Evolutionary conservation across 2,797 vertebrate genomes (phyloP), one percentile per base, ranked within the genome.

Genomic region (Prionace glauca): DNA sequence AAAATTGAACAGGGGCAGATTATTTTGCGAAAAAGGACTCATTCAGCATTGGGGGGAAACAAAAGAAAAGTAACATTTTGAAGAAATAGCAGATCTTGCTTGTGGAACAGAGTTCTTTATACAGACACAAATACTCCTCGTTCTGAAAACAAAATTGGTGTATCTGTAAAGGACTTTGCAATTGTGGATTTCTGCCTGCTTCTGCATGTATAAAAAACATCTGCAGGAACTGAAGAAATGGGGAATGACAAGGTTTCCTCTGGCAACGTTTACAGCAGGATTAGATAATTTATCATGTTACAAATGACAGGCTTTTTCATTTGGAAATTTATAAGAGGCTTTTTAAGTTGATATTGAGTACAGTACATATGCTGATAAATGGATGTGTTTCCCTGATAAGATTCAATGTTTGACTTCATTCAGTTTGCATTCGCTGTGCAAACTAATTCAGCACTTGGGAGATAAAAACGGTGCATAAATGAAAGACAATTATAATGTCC

Each of bases 401-500:
- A 69, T 92, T 69, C 22, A 41, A 65, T 41, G 67, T 92, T 92
- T 92, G 65, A 92, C 90, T 92, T 92, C n/a, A 69, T 92, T 67
- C n/a, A 69, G 65, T 92, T 92, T 92, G 65, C 62, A 92, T 92
- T 92, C 69, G 90, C 45, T 92, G 90, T 69, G 90, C 90, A 92
- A 92, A 92, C 90, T 67, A 92, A 92, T 69, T 92, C n/a, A 92
- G 65, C 90, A 92, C 90, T 69, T 69, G 65, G 62, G 65, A 92
- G 65, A 92, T 92, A 92, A 41, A 69, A 92, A 12, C 41, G 90
- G n/a, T 67, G 20, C 36, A 26, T 92, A 92, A 92, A 69, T 92
- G 90, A 92, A 92, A 92, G 90, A 24, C 32, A n/a, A 91, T 91
- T 62, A 92, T 92, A 69, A 92, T 92, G 65, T 69, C 90, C 65